Evolutionary conservation across 2,888 invertebrate species (phyloP).

Genomic region (Trichacis sp.): DNA sequence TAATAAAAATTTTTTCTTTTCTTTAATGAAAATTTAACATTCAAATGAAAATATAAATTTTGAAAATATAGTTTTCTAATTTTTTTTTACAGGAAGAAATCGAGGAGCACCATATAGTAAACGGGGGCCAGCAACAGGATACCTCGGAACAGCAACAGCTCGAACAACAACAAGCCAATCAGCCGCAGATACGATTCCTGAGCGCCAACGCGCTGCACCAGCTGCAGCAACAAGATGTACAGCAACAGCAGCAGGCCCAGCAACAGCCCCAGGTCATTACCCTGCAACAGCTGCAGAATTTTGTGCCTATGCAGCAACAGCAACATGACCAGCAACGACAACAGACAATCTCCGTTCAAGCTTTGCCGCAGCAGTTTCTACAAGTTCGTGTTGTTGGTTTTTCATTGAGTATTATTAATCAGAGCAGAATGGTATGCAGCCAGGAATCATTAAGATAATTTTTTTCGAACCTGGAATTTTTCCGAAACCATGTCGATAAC

Average conservation of each 20-base stretch:
- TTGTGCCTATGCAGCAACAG: slow-evolving; percentile 68
- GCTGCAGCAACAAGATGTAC: slow-evolving; percentile 65
- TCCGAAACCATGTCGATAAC: too few species aligned
- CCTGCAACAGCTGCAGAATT: slow-evolving; percentile 69
- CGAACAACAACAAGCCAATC: slow-evolving; percentile 51
- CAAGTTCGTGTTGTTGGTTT: slow-evolving; percentile 61
- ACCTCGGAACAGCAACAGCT: slow-evolving; percentile 51
- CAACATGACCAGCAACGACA: slow-evolving; percentile 64
- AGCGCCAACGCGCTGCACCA: slow-evolving; percentile 66
- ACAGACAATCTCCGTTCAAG: slow-evolving; percentile 69
- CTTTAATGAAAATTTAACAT: too few species aligned
- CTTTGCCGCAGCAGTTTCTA: slow-evolving; percentile 71
- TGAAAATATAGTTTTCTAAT: too few species aligned
- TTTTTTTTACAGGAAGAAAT: slow-evolving; percentile 57
- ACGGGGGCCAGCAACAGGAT: slow-evolving; percentile 47
- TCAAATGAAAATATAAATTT: too few species aligned
- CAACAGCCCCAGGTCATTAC: slow-evolving; percentile 70
- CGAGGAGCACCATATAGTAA: slow-evolving; percentile 53
- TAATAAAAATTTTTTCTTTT: too few species aligned
- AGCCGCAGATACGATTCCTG: slow-evolving; percentile 62
- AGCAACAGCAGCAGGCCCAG: slow-evolving; percentile 61
- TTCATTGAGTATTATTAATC: not conserved
- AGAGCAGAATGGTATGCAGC: too few species aligned
- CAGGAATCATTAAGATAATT: too few species aligned
- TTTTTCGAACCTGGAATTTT: not conserved